Evolutionary conservation across 2,113 vertebrate genomes (phyloP).

Genomic region (Ailurus styani): DNA sequence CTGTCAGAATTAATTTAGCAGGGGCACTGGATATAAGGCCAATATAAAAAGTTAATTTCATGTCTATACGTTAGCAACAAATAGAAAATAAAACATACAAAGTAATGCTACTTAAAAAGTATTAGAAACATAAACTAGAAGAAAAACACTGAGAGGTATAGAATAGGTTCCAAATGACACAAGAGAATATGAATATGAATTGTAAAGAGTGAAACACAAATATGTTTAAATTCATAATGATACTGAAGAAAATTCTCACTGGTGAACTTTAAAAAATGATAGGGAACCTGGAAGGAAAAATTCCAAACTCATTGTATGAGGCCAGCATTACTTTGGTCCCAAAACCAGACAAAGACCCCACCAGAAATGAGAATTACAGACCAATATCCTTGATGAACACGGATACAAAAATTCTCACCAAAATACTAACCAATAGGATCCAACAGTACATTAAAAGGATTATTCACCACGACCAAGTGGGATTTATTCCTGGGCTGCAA

Average conservation of each 20-base stretch:
- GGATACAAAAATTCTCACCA: too few species aligned
- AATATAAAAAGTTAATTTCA: neutral
- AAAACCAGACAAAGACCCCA: too few species aligned
- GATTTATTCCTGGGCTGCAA: too few species aligned
- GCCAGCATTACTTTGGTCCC: too few species aligned
- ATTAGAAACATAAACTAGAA: neutral
- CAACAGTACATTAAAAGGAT: too few species aligned
- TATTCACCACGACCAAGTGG: too few species aligned
- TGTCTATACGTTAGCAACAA: neutral
- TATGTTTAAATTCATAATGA: neutral
- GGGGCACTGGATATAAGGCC: neutral
- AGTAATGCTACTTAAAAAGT: neutral
- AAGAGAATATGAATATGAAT: neutral
- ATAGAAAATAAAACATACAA: neutral
- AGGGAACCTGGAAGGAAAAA: neutral
- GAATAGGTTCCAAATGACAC: neutral
- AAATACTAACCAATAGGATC: too few species aligned
- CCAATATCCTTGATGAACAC: too few species aligned
- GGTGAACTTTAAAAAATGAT: neutral
- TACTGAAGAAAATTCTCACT: neutral
- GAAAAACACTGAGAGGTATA: neutral
- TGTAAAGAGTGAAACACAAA: neutral
- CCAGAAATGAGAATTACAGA: too few species aligned
- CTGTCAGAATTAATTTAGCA: neutral
- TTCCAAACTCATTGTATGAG: too few species aligned